A percentile compares a stretch with the other conserved stretches of the same genome.
Evolutionary conservation across 2,113 vertebrate species (phyloP).

Genomic region (Progne subis): DNA sequence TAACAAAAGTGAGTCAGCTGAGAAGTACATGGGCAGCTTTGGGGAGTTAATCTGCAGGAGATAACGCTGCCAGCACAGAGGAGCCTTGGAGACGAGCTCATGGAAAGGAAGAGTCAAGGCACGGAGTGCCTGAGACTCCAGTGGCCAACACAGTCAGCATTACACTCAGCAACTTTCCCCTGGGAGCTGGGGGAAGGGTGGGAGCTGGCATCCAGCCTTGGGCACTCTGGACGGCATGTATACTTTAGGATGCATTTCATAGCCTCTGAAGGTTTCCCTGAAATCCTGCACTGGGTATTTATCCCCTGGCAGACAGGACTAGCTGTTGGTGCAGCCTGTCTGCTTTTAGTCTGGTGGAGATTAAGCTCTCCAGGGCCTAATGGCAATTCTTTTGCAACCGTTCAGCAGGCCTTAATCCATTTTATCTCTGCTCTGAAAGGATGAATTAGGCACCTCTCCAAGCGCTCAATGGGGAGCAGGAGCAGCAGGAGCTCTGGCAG

Average conservation of each 20-base stretch:
- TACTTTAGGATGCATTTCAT: not conserved
- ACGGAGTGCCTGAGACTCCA: not conserved
- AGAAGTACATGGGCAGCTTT: not conserved
- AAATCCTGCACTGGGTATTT: not conserved
- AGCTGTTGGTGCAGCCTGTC: not conserved
- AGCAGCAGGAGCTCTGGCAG: not conserved
- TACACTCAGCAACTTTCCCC: not conserved
- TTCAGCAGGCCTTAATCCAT: constrained; percentile 52
- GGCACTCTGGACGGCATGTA: fast-evolving
- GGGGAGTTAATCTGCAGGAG: constrained; percentile 10
- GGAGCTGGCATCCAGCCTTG: not conserved
- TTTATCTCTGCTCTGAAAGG: constrained; percentile 34
- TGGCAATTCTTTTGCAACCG: constrained; percentile 22
- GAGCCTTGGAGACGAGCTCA: not conserved
- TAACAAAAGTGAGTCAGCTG: constrained; percentile 29
- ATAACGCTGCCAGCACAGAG: not conserved
- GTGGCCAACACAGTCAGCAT: fast-evolving
- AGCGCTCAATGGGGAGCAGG: not conserved
- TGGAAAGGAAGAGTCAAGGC: not conserved
- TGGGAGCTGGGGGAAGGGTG: too few species aligned
- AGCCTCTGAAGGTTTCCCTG: not conserved
- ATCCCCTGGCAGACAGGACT: constrained; percentile 37
- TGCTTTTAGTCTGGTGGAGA: constrained; percentile 46
- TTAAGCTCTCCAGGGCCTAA: constrained; percentile 47
- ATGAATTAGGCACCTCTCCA: constrained; percentile 23